A percentile compares a stretch with the other conserved stretches of the same genome.
Conservation (phyloP, 2,888 invertebrate genomes). For the Linnaemya tessellans region DNA sequence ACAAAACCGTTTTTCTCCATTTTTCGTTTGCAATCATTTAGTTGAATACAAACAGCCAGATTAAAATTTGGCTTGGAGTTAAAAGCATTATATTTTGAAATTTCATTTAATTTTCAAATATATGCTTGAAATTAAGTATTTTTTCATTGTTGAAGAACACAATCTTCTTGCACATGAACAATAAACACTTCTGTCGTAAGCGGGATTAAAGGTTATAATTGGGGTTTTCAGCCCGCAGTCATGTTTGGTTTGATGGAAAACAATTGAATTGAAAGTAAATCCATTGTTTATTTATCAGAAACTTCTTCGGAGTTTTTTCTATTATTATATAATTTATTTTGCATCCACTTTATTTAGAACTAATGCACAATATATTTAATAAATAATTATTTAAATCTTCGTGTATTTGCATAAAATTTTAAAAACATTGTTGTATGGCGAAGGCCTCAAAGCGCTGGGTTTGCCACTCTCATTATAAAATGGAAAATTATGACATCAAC, state of each 20-base stretch:
- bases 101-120: slow-evolving; percentile 24
- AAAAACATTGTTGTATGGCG: too few relatives aligned
- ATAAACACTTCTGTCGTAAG: slow-evolving; percentile 70
- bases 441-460: too few relatives aligned
- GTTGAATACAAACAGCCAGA: slow-evolving; percentile 23
- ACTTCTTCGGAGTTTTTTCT: not conserved
- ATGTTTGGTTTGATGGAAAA: not conserved
- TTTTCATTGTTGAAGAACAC: not conserved
- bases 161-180: slow-evolving; percentile 33
- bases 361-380: not conserved
- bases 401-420: too few relatives aligned
- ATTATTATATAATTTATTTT: not conserved
- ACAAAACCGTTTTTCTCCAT: not conserved
- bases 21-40: slow-evolving; percentile 12
- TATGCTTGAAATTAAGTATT: slow-evolving; percentile 9
- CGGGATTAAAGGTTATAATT: slow-evolving; percentile 68
- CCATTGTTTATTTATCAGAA: not conserved
- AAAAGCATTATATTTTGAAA: slow-evolving; percentile 44
- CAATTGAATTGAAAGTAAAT: slow-evolving; percentile 32
- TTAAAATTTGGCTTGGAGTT: slow-evolving; percentile 41
- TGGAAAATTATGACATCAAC: too few relatives aligned
- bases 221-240: not conserved
- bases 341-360: not conserved
- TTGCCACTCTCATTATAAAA: too few relatives aligned
- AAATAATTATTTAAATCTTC: not conserved